Base-by-base conservation (phyloP, 2,113 vertebrate species). In the Proteles cristata region DNA sequence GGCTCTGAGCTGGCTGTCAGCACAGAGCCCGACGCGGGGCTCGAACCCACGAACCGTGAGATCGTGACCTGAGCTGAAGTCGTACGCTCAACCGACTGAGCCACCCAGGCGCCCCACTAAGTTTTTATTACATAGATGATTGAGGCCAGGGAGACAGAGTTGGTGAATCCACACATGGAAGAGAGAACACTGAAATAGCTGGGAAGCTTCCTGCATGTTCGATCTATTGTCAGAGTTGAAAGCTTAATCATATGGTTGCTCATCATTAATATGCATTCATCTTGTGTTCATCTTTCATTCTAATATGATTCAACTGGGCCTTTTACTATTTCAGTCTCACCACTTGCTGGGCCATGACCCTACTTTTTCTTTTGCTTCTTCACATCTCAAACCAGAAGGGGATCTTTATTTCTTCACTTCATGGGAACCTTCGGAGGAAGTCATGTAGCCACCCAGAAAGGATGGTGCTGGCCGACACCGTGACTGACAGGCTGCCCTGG, bases 401-500 rank as follows among this genome's bases (percentile, higher is more conserved):
- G 43, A 35, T 50, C 65, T 39, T 82, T 31, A 45, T 77, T 25
- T 85, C 89, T 88, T 88, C 92, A 55, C 58, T 74, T 53, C 58
- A 0, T 2, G 17, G 39, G 48, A 86, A 21, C 76, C 85, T 84
- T 63, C 68, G 0, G 53, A 90, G 81, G 77, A 43, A 88, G 19
- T 80, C 7, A 1, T 12, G 25, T 50, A 53, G 12, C 90, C 48
- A 12, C 50, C 82, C 3, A 0, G 76, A 21, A 68, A 97, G 93
- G 45, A 90, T 14, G 33, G 35, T 2, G 11, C 74, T 35, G 35
- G 76, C 23, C 7, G 53, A 84, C 5, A 0, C 84, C 48, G 95
- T 98, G 99, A 99, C 98, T 99, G 99, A 99, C 99, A 99, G 99
- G 99, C 99, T 99, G 99, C 99, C 99, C 99, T 99, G 99, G 99